Base-by-base conservation (phyloP, 1,140 invertebrate species). In the Conus ventricosus region DNA sequence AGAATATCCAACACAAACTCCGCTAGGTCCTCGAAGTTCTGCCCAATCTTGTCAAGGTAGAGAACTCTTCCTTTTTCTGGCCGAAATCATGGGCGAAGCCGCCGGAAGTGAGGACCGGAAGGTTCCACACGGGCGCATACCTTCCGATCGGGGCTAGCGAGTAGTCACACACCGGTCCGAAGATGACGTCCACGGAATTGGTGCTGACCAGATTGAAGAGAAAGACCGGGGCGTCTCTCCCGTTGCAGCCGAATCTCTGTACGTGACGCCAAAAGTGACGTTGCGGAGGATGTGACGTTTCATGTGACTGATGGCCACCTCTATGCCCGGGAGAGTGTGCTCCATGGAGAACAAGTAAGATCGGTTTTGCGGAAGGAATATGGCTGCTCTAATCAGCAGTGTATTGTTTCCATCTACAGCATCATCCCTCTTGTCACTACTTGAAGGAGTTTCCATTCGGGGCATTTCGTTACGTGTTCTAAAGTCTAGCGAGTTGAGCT, bases 101-200 rank as follows among this genome's bases (percentile, higher is more conserved):
- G 0, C 97, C 97, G 0, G 98, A 97, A 1, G 98, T 98, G 15
- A 99, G 94, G 2, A 99, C 97, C 0, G 98, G 98, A 27, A 98
- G 97, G 6, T 97, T 92, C 98, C 98, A 99, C n/a, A 96, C 96
- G 10, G 97, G 97, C 1, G 97, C 97, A 93, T 98, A 99, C 15
- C 98, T 96, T 0, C 97, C 97, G 1, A 99, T 97, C 0, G 98
- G 98, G 0, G 98, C 98, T 85, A 99, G 96, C 7, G 97, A 97
- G 95, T 98, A 99, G 91, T 98, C 98, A 95, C 98, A 99, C 4
- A 98, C 97, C 0, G 98, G 97, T 0, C 98, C 98, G 91, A 99
- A 96, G 93, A 99, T 98, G 0, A 97, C 97, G 95, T 85, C 78
- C n/a, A 89, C 92, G 63, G 67, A 81, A 27, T 91, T 88, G 20